Percentiles rank a stretch among this genome's conserved stretches.
Conservation (phyloP, 2,888 invertebrate genomes). For the Prosapia bicincta region DNA sequence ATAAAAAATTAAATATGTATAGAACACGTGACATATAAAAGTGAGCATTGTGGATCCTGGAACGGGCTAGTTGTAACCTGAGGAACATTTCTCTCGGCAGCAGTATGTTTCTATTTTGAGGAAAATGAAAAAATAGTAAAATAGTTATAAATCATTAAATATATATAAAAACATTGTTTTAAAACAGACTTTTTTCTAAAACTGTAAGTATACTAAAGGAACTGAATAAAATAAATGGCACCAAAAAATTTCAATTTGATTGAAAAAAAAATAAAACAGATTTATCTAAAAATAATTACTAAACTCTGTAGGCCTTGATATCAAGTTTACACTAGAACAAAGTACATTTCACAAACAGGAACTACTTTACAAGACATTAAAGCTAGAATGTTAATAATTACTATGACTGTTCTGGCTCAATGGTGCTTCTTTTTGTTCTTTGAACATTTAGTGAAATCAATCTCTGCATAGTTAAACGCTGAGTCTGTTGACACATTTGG, state of each 20-base stretch:
- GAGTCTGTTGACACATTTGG: constrained; percentile 42
- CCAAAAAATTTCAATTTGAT: neutral
- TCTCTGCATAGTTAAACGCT: constrained; percentile 68
- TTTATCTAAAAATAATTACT: neutral
- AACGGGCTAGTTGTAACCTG: neutral
- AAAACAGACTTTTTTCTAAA: neutral
- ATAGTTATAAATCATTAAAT: neutral
- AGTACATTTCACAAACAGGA: neutral
- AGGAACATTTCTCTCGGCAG: neutral
- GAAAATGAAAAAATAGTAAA: neutral
- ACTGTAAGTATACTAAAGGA: neutral
- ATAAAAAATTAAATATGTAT: neutral
- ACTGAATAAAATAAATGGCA: neutral
- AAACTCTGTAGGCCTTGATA: neutral
- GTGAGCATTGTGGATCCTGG: constrained; percentile 16
- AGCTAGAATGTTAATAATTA: neutral
- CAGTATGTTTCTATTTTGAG: neutral
- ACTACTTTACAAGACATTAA: neutral
- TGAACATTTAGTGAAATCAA: constrained; percentile 70
- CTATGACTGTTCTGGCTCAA: neutral
- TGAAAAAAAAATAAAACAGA: neutral
- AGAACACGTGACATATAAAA: constrained; percentile 15
- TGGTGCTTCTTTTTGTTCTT: neutral
- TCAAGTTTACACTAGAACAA: neutral
- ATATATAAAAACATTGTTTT: neutral